Conservation (phyloP, 2,888 invertebrate genomes). For the Noctuana brunneofusca region DNA sequence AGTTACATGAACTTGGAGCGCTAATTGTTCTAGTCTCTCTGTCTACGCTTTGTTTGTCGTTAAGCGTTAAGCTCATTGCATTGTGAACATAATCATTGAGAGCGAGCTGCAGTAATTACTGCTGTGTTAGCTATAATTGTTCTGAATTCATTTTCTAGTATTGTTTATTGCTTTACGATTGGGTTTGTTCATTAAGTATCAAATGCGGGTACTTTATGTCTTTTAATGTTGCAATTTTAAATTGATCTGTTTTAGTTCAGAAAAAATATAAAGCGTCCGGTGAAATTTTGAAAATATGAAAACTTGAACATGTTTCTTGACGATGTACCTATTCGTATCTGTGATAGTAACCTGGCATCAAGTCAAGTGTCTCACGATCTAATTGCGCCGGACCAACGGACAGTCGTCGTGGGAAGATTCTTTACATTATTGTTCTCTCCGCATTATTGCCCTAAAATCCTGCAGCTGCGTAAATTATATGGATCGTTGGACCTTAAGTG, state of each 20-base stretch:
- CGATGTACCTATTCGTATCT: not conserved
- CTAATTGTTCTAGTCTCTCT: constrained; percentile 22
- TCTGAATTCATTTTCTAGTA: constrained; percentile 35
- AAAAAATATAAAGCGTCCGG: no score
- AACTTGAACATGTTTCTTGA: not conserved
- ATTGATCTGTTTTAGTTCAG: not conserved
- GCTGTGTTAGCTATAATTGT: constrained; percentile 25
- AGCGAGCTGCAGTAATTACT: constrained; percentile 36
- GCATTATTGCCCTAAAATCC: not conserved
- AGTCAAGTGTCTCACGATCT: not conserved
- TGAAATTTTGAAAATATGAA: no score
- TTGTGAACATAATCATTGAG: constrained; percentile 24
- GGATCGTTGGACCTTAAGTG: no score
- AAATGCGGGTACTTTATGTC: not conserved
- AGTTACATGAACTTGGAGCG: constrained; percentile 7
- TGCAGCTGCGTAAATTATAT: no score
- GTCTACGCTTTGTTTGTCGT: constrained; percentile 12
- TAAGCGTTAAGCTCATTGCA: constrained; percentile 11
- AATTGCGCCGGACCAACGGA: not conserved
- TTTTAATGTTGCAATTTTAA: not conserved
- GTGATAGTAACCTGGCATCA: not conserved
- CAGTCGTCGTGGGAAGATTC: not conserved
- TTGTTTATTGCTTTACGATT: not conserved
- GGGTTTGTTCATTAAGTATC: not conserved
- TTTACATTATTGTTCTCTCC: not conserved